A percentile compares a stretch with the other conserved stretches of the same genome.
Conservation (phyloP, 2,888 invertebrate species). For the Apodemia mormo region DNA sequence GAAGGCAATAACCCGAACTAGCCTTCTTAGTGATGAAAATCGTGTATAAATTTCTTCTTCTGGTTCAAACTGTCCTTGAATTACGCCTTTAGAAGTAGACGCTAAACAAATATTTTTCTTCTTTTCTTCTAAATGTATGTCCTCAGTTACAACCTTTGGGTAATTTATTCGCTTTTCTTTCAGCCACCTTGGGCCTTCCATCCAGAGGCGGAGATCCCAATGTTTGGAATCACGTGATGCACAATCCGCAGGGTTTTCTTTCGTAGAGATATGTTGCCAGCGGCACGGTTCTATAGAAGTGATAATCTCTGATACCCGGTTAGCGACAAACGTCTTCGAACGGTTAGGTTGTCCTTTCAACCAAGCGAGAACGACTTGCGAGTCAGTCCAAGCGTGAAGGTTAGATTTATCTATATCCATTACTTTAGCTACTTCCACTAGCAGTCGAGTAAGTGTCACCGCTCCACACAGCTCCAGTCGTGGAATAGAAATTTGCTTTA, state of each 20-base stretch:
- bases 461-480: slow-evolving; percentile 24
- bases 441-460: slow-evolving; percentile 20
- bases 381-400: slow-evolving; percentile 31
- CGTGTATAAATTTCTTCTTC: slow-evolving; percentile 25
- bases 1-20: slow-evolving; percentile 31
- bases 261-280: slow-evolving; percentile 37
- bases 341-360: slow-evolving; percentile 24
- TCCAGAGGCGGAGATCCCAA: slow-evolving; percentile 30
- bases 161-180: slow-evolving; percentile 18
- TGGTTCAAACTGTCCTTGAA: not conserved
- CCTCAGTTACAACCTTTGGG: not conserved
- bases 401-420: slow-evolving; percentile 19
- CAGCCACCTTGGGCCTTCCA: slow-evolving; percentile 33
- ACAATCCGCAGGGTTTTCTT: slow-evolving; percentile 42
- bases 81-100: not conserved
- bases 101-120: not conserved
- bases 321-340: slow-evolving; percentile 30
- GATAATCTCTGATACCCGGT: slow-evolving; percentile 36
- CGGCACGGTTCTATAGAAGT: slow-evolving; percentile 23
- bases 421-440: slow-evolving; percentile 17
- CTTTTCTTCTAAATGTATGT: slow-evolving; percentile 8
- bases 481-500: slow-evolving; percentile 20
- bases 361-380: slow-evolving; percentile 29
- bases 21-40: slow-evolving; percentile 31
- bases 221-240: slow-evolving; percentile 41